Conservation (phyloP, 1,140 invertebrate species). For the Anastatus disparis region DNA sequence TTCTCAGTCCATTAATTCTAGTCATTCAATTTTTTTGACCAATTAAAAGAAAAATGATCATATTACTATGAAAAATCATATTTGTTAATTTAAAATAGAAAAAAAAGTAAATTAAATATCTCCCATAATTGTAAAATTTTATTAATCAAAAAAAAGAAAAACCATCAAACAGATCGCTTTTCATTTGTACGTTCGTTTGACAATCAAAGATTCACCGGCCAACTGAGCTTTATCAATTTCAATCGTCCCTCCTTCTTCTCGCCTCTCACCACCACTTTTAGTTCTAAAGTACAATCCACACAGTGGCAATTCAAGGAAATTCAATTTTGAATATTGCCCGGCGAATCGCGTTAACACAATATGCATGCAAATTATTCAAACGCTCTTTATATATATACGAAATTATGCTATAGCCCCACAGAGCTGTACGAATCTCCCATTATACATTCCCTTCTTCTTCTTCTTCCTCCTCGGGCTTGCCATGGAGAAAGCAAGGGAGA, state of each 20-base stretch:
- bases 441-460: slow-evolving; percentile 14
- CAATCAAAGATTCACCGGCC: not conserved
- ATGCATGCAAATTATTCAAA: slow-evolving; percentile 19
- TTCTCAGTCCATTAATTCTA: no score
- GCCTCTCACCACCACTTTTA: not conserved
- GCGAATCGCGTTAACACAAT: slow-evolving; percentile 1
- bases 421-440: not conserved
- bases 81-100: no score
- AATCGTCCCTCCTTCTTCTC: not conserved
- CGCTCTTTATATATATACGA: not conserved
- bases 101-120: no score
- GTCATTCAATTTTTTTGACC: no score
- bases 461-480: slow-evolving; percentile 38
- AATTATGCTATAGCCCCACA: not conserved
- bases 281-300: no score
- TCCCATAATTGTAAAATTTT: no score
- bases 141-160: no score
- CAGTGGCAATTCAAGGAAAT: not conserved
- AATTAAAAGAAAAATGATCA: no score
- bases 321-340: slow-evolving; percentile 11
- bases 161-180: no score
- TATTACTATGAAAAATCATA: no score
- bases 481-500: no score
- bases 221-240: not conserved
- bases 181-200: no score